Percentiles rank a stretch among this genome's conserved stretches.
Evolutionary conservation across 2,888 invertebrate genomes (phyloP).

Genomic region (Salticus scenicus): DNA sequence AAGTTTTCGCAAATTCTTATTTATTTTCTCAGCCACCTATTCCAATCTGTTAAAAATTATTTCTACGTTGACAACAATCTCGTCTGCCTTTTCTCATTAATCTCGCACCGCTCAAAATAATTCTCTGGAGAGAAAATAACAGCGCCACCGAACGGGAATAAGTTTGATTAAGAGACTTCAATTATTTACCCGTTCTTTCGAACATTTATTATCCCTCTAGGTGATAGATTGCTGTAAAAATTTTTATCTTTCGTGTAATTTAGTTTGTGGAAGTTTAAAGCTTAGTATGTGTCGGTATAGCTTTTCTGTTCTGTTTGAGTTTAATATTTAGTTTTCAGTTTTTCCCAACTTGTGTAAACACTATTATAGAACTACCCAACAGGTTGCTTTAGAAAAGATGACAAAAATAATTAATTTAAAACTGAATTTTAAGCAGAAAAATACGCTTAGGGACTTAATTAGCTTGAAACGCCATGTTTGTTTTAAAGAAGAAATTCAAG

Average conservation of each 20-base stretch:
- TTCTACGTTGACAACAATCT: conserved; percentile 43
- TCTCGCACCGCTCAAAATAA: conserved; percentile 57
- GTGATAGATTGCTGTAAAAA: conserved; percentile 37
- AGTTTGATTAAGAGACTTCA: conserved; percentile 63
- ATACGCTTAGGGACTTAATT: background rate
- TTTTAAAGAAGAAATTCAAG: too few species aligned
- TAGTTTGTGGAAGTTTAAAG: background rate
- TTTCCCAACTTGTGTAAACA: background rate
- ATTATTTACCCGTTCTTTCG: conserved; percentile 50
- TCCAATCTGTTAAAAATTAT: conserved; percentile 61
- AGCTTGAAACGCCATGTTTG: background rate
- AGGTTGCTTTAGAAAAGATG: background rate
- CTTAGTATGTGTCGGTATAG: background rate
- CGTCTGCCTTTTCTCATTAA: conserved; percentile 46
- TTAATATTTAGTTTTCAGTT: background rate
- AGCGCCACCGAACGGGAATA: background rate
- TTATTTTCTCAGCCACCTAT: background rate
- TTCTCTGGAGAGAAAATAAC: conserved; percentile 22
- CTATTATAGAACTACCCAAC: background rate
- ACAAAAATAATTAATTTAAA: background rate
- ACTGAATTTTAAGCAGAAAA: background rate
- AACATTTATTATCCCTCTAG: conserved; percentile 51
- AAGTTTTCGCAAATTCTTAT: background rate
- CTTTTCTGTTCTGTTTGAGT: background rate
- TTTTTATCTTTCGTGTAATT: conserved; percentile 16